These are phyloP conservation scores for Meriones unguiculatus DNA, from an alignment of 2,113 vertebrate species.

Conservation along the genomic window DNA sequence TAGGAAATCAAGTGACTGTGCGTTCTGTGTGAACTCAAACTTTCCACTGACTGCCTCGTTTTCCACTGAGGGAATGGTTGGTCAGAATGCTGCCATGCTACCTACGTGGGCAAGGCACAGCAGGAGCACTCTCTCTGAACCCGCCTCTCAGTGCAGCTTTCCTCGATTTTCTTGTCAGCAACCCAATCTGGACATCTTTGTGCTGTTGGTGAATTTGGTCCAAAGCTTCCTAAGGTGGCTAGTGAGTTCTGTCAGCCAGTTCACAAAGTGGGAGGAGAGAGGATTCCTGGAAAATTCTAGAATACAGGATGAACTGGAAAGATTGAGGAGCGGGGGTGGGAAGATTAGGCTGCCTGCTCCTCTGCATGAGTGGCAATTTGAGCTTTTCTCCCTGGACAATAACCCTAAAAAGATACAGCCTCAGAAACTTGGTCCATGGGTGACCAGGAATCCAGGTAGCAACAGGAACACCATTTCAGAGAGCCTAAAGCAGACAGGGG, in stretches of 20 bases:
- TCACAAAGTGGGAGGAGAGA: slow-evolving; percentile 27
- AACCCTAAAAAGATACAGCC: slow-evolving; percentile 37
- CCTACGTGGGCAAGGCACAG: rapidly evolving
- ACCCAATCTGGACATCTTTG: not conserved
- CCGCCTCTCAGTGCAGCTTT: rapidly evolving
- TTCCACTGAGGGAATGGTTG: not conserved
- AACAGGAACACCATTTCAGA: slow-evolving; percentile 70
- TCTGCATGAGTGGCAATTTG: not conserved
- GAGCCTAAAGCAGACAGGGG: slow-evolving; percentile 56
- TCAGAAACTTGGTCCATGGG: slow-evolving; percentile 59
- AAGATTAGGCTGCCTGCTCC: not conserved
- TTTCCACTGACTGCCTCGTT: not conserved
- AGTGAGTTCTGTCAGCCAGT: not conserved
- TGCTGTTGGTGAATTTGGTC: not conserved
- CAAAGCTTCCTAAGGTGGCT: not conserved
- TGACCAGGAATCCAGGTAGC: slow-evolving; percentile 80
- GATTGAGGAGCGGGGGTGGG: too few relatives aligned
- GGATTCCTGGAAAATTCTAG: not conserved
- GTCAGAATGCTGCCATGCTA: not conserved
- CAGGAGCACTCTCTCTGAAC: not conserved
- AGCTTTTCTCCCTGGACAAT: slow-evolving; percentile 45
- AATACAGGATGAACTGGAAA: not conserved
- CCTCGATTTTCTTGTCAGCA: not conserved
- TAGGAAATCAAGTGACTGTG: not conserved
- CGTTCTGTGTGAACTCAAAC: not conserved